Conservation (phyloP, 2,888 invertebrate species). For the Julus scanicus region DNA sequence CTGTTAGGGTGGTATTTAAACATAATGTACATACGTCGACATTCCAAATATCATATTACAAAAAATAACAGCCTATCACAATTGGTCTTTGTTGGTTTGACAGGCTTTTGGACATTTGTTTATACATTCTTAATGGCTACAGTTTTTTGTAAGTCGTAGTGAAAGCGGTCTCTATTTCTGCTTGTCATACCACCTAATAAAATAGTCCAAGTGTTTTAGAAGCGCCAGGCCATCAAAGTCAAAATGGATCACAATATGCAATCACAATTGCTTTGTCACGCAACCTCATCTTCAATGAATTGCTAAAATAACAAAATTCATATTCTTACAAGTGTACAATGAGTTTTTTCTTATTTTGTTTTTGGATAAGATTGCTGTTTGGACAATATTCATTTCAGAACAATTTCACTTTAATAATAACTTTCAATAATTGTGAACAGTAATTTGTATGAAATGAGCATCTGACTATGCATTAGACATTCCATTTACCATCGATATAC, state of each 20-base stretch:
- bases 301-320: not conserved
- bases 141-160: not conserved
- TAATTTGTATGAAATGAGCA: no score
- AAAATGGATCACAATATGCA: not conserved
- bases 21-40: not conserved
- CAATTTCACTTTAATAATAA: no score
- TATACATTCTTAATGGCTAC: conserved; percentile 5
- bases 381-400: no score
- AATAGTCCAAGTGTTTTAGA: not conserved
- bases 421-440: no score
- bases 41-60: not conserved
- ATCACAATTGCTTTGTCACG: not conserved
- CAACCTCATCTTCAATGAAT: not conserved
- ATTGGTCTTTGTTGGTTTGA: conserved; percentile 7
- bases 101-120: conserved; percentile 25
- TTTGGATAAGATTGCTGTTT: not conserved
- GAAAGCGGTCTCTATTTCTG: conserved; percentile 38
- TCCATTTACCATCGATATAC: no score
- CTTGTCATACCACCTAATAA: conserved; percentile 8
- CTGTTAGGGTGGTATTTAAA: not conserved
- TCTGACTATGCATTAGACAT: no score
- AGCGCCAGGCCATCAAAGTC: not conserved
- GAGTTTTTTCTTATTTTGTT: not conserved
- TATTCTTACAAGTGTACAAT: not conserved
- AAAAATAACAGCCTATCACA: not conserved